A percentile compares a stretch with the other conserved stretches of the same genome.
These are phyloP conservation scores for Lophius americanus DNA, from an alignment of 2,797 vertebrate genomes.

Conservation along the genomic window DNA sequence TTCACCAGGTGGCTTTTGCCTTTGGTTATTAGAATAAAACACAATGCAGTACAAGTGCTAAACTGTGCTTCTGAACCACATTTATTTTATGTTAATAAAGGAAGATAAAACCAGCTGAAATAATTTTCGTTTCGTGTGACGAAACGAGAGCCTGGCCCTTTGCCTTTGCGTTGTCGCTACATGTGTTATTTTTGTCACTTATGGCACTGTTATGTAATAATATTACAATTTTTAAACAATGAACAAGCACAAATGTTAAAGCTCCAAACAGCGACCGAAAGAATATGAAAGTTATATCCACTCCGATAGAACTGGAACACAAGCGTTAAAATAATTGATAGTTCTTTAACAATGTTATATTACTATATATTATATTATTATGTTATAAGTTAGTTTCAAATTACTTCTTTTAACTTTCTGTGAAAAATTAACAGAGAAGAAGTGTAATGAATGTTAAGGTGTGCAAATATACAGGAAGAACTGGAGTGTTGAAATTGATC, in stretches of 20 bases:
- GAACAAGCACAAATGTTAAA: constrained; percentile 48
- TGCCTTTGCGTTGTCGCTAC: constrained; percentile 59
- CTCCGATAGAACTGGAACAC: constrained; percentile 12
- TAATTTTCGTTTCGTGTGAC: constrained; percentile 64
- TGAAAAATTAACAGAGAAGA: background rate
- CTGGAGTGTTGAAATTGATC: no score
- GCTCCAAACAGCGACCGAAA: constrained; percentile 31
- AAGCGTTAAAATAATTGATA: constrained; percentile 16
- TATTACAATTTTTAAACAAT: constrained; percentile 35
- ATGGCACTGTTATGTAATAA: constrained; percentile 51
- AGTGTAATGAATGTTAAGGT: no score
- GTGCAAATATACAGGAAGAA: no score
- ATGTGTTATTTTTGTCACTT: background rate
- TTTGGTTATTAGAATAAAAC: constrained; percentile 70
- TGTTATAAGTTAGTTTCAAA: background rate
- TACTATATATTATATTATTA: no score
- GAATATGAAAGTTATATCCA: constrained; percentile 17
- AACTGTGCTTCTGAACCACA: constrained; percentile 45
- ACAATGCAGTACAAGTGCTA: constrained; percentile 58
- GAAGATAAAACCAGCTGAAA: constrained; percentile 66
- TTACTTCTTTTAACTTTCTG: background rate
- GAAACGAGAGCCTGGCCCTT: constrained; percentile 56
- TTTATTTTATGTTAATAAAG: constrained; percentile 61
- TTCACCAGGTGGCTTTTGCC: constrained; percentile 54
- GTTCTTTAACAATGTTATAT: constrained; percentile 11